Conservation (phyloP, 2,888 invertebrate species). For the Hypselothyrea guttata region DNA sequence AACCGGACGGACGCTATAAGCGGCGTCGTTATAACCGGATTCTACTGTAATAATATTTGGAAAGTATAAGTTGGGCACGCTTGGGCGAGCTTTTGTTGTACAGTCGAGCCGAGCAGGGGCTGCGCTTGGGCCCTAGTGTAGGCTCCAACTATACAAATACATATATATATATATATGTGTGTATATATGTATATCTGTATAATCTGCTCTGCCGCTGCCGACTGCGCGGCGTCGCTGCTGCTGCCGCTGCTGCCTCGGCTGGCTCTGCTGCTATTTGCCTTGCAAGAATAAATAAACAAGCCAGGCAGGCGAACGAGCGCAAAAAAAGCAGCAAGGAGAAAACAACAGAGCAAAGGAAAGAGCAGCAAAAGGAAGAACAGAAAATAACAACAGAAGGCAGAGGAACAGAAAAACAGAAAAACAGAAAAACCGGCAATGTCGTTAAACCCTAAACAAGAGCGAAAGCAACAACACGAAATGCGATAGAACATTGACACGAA, state of each 20-base stretch:
- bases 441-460: slow-evolving; percentile 79
- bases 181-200: slow-evolving; percentile 15
- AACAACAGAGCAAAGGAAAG: too few relatives aligned
- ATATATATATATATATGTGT: slow-evolving; percentile 12
- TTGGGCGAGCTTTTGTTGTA: slow-evolving; percentile 27
- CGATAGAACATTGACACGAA: slow-evolving; percentile 72
- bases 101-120: slow-evolving; percentile 19
- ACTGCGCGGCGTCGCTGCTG: slow-evolving; percentile 24
- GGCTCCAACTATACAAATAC: slow-evolving; percentile 9
- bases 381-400: slow-evolving; percentile 30
- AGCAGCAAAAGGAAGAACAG: slow-evolving; percentile 10
- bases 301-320: slow-evolving; percentile 53
- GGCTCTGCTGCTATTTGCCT: slow-evolving; percentile 57
- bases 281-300: slow-evolving; percentile 74
- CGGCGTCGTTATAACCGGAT: too few relatives aligned
- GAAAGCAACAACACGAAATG: slow-evolving; percentile 70
- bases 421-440: slow-evolving; percentile 73
- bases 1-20: too few relatives aligned
- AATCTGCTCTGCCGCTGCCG: slow-evolving; percentile 33
- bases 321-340: slow-evolving; percentile 23
- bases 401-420: slow-evolving; percentile 31
- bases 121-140: slow-evolving; percentile 24
- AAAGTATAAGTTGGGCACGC: slow-evolving; percentile 20
- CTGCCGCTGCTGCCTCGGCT: slow-evolving; percentile 23
- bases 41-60: too few relatives aligned